Evolutionary conservation across 2,888 invertebrate genomes (phyloP).

Genomic region (Prosopocoilus inquinatus): DNA sequence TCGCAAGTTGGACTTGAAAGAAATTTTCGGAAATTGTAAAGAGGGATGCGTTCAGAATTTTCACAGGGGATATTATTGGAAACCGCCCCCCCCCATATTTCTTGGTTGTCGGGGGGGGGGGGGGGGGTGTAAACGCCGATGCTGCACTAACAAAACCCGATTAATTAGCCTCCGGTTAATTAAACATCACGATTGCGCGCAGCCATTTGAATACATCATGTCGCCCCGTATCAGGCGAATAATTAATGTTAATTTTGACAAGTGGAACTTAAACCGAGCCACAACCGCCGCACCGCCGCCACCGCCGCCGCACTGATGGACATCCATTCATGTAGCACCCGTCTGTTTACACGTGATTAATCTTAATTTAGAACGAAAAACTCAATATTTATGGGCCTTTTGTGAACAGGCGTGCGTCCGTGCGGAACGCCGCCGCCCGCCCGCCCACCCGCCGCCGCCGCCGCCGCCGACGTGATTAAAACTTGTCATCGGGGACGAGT

Average conservation of each 20-base stretch:
- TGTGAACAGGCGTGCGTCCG: neutral
- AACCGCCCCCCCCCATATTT: neutral
- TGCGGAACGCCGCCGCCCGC: too few relatives aligned
- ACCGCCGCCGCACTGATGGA: conserved; percentile 6
- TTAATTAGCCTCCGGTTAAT: conserved; percentile 23
- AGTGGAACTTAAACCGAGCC: conserved; percentile 13
- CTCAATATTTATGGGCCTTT: neutral
- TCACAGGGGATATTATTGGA: neutral
- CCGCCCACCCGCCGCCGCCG: too few relatives aligned
- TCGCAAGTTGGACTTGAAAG: too few relatives aligned
- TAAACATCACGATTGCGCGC: conserved; percentile 25
- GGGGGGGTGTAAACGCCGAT: neutral
- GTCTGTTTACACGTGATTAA: neutral
- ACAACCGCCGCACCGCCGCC: neutral
- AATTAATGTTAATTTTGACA: conserved; percentile 29
- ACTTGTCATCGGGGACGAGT: too few relatives aligned
- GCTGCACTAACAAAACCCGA: conserved; percentile 10
- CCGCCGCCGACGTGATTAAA: too few relatives aligned
- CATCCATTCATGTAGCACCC: conserved; percentile 4
- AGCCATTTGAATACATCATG: conserved; percentile 27
- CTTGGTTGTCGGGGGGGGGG: too few relatives aligned
- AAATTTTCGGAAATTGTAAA: too few relatives aligned
- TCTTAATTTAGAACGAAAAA: conserved; percentile 1
- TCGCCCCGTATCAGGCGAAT: conserved; percentile 20
- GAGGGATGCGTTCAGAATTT: too few relatives aligned